phyloP scores from a whole-genome alignment of 2,797 vertebrate species.

The Takifugu rubripes region DNA sequence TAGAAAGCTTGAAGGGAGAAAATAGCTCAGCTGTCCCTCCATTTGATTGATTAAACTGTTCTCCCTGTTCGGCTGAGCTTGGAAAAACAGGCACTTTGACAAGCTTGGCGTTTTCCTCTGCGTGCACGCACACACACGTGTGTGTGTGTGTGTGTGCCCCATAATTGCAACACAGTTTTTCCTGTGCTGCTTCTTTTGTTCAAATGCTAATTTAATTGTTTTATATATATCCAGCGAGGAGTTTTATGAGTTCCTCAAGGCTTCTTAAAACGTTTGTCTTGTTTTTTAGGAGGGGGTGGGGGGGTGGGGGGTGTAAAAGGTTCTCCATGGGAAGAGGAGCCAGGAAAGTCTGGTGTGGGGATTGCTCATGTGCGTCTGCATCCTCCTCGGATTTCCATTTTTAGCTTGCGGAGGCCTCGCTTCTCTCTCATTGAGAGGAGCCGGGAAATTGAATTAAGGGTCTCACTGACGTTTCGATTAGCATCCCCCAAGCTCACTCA shows the following conservation, averaged over 20 bases:
- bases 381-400: conserved; percentile 63
- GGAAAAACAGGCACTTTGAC: conserved; percentile 45
- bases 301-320: too few species aligned
- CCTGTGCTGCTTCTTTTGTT: too few species aligned
- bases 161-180: neutral
- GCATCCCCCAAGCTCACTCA: conserved; percentile 57
- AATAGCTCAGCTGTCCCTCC: conserved; percentile 21
- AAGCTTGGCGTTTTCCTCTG: conserved; percentile 16
- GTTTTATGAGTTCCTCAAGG: neutral
- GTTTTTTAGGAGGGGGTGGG: too few species aligned
- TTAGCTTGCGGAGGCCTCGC: conserved; percentile 64
- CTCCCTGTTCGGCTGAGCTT: conserved; percentile 52
- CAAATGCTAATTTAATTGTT: conserved; percentile 1
- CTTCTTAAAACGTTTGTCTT: conserved; percentile 3
- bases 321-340: conserved; percentile 31
- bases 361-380: conserved; percentile 60
- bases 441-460: conserved; percentile 73
- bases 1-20: conserved; percentile 27
- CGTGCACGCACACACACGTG: neutral
- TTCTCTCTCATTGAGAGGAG: conserved; percentile 68
- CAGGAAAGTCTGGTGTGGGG: conserved; percentile 47
- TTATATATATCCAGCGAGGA: conserved; percentile 1
- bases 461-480: conserved; percentile 73
- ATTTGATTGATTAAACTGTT: conserved; percentile 53
- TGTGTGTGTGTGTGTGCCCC: conserved; percentile 17